phyloP scores from a whole-genome alignment of 92 coral and sea anemone genomes.

The Metridium senile region DNA sequence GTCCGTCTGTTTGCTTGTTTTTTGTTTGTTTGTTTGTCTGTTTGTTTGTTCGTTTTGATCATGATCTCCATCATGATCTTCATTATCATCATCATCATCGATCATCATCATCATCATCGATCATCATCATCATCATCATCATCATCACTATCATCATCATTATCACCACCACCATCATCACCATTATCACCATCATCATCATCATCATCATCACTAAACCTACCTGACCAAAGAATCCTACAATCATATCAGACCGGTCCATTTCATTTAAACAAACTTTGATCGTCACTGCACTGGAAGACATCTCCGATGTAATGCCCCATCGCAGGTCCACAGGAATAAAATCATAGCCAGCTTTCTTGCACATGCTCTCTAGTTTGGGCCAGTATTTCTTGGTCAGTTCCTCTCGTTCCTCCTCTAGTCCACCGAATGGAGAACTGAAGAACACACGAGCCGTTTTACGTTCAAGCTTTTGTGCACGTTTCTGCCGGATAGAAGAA shows the following conservation, averaged over 20 bases:
- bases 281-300: constrained; percentile 90
- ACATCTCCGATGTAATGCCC: constrained; percentile 96
- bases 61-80: background rate
- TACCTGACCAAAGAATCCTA: constrained; percentile 98
- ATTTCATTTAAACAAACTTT: constrained; percentile 88
- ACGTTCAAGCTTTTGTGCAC: constrained; percentile 26
- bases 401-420: constrained; percentile 94
- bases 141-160: background rate
- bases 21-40: too few species aligned
- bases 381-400: constrained; percentile 97
- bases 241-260: constrained; percentile 95
- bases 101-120: background rate
- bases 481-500: constrained; percentile 3
- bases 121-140: background rate
- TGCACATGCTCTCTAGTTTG: constrained; percentile 80
- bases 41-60: background rate
- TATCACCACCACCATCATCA: background rate
- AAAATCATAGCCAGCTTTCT: constrained; percentile 87
- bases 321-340: constrained; percentile 92
- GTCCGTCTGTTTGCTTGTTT: too few species aligned
- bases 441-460: constrained; percentile 89
- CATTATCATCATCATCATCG: background rate
- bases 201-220: background rate
- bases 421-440: constrained; percentile 96
- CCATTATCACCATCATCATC: background rate